Percentiles rank a stretch among this genome's conserved stretches.
These are phyloP conservation scores for Eretmocerus hayati DNA, from an alignment of 2,888 invertebrate species.

Conservation along the genomic window DNA sequence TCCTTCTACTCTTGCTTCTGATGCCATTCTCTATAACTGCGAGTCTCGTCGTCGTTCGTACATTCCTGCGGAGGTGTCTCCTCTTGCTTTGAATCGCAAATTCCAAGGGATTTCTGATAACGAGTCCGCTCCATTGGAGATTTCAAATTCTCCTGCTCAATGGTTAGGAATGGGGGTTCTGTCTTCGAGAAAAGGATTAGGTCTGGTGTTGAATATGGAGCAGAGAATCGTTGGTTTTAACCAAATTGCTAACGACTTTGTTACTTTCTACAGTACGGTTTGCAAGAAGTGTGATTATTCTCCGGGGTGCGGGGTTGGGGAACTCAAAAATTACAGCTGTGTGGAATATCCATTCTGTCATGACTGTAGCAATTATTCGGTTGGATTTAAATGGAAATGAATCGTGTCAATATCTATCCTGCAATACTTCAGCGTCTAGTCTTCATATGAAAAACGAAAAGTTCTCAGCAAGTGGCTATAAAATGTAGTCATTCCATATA, in stretches of 20 bases:
- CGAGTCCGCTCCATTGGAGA: constrained; percentile 21
- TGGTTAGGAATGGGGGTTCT: not conserved
- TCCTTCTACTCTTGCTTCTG: too few relatives aligned
- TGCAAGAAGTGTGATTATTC: not conserved
- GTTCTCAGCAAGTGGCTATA: too few relatives aligned
- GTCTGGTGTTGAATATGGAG: constrained; percentile 15
- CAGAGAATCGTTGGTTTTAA: not conserved
- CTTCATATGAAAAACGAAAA: too few relatives aligned
- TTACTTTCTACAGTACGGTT: too few relatives aligned
- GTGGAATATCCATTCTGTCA: too few relatives aligned
- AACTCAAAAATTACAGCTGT: too few relatives aligned
- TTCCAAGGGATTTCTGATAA: constrained; percentile 26
- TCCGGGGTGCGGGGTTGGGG: not conserved
- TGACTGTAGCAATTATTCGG: too few relatives aligned
- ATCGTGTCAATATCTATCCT: too few relatives aligned
- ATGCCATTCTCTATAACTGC: not conserved
- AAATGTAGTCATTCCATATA: too few relatives aligned
- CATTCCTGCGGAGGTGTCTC: not conserved
- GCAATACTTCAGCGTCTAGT: too few relatives aligned
- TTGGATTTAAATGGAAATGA: too few relatives aligned
- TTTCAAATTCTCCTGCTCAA: constrained; percentile 10
- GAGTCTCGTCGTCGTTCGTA: constrained; percentile 3
- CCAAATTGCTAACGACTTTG: too few relatives aligned
- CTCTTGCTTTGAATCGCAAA: constrained; percentile 18
- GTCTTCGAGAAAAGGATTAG: constrained; percentile 16